Evolutionary conservation across 2,113 vertebrate genomes (phyloP).

Genomic region (Sinocyclocheilus anophthalmus): DNA sequence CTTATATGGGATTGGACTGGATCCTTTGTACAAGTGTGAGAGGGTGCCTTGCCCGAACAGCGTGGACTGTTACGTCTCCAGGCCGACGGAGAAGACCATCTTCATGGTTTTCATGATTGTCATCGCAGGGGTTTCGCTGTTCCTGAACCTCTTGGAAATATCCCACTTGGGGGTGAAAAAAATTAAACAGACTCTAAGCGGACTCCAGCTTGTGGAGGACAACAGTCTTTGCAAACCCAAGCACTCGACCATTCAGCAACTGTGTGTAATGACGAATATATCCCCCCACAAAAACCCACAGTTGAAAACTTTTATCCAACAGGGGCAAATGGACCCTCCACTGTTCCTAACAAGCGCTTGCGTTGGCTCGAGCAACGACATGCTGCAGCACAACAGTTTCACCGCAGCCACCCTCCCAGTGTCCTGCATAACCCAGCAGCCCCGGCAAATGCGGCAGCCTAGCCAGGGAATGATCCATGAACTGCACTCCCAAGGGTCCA

Average conservation of each 20-base stretch:
- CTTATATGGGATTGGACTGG: constrained; percentile 87
- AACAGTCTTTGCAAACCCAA: constrained; percentile 76
- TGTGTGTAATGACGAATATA: constrained; percentile 69
- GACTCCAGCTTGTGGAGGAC: constrained; percentile 65
- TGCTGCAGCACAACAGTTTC: constrained; percentile 61
- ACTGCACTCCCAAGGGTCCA: constrained; percentile 58
- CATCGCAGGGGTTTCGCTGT: constrained; percentile 87
- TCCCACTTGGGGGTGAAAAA: constrained; percentile 87
- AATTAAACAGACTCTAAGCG: constrained; percentile 80
- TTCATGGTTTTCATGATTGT: constrained; percentile 95
- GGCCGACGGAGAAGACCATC: constrained; percentile 93
- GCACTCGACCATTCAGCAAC: constrained; percentile 71
- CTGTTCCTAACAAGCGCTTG: constrained; percentile 64
- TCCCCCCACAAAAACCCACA: constrained; percentile 73
- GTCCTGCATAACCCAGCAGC: constrained; percentile 67
- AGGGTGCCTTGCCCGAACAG: constrained; percentile 88
- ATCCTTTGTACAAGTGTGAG: constrained; percentile 87
- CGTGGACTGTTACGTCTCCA: constrained; percentile 95
- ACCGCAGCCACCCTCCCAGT: constrained; percentile 61
- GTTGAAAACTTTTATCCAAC: constrained; percentile 71
- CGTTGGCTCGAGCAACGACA: constrained; percentile 64
- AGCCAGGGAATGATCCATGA: constrained; percentile 65
- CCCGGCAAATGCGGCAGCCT: constrained; percentile 47
- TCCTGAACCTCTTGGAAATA: constrained; percentile 91
- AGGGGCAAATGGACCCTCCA: constrained; percentile 66